Conservation (phyloP, 2,888 invertebrate species). For the Drosophila anomelani region DNA sequence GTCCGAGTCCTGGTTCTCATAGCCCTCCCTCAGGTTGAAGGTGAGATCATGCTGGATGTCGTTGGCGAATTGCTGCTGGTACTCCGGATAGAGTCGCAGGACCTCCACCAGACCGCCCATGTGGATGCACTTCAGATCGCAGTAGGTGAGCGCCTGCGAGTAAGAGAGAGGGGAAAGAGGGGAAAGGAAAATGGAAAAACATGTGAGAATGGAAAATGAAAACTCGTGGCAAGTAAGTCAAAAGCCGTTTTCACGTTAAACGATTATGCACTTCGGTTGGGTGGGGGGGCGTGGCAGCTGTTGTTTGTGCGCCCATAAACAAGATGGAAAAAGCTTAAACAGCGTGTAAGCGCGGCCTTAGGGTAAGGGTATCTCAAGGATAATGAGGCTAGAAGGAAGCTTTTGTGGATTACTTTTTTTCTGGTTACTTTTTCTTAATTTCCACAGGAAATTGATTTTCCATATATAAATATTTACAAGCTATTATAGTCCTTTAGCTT, state of each 20-base stretch:
- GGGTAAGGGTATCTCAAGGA: neutral
- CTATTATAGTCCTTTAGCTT: neutral
- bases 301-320: slow-evolving; percentile 26
- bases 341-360: slow-evolving; percentile 6
- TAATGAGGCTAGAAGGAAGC: neutral
- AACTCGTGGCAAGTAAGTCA: slow-evolving; percentile 26
- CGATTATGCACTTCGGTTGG: slow-evolving; percentile 51
- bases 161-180: neutral
- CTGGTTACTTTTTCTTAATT: too few relatives aligned
- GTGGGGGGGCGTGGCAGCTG: slow-evolving; percentile 12
- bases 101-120: slow-evolving; percentile 96
- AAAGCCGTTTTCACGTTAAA: slow-evolving; percentile 55
- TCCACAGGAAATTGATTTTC: neutral
- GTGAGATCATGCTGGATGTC: slow-evolving; percentile 98
- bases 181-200: slow-evolving; percentile 3
- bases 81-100: slow-evolving; percentile 95
- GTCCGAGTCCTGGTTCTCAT: slow-evolving; percentile 90
- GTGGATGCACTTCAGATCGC: slow-evolving; percentile 97
- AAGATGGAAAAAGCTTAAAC: slow-evolving; percentile 31
- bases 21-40: slow-evolving; percentile 96
- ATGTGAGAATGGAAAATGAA: slow-evolving; percentile 21
- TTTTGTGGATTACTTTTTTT: neutral
- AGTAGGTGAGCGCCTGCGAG: slow-evolving; percentile 94
- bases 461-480: neutral
- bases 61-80: slow-evolving; percentile 96